Evolutionary conservation across 2,113 vertebrate genomes (phyloP), one percentile per base, ranked within the genome.

Genomic region (Eclectus roratus): DNA sequence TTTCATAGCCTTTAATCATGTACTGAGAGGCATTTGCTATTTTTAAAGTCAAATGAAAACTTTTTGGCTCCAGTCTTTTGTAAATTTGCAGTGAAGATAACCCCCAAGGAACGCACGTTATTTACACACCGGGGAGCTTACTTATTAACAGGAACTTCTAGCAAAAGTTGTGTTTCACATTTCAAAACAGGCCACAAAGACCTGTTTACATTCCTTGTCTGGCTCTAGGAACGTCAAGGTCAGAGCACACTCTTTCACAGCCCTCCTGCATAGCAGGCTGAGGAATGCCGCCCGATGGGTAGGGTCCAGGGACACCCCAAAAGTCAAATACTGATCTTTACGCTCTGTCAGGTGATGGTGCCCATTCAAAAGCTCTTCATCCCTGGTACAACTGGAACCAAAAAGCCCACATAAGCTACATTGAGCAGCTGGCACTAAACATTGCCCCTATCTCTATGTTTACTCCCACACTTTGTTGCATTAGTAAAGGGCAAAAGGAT

Each of bases 41-140:
- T 89, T 89, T 63, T 68, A 14, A 89, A 95, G 72, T 49, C 49
- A 94, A 64, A 76, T 16, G 1, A 86, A 89, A 91, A 69, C 27
- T n/a, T 74, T 43, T 41, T 43, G 37, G n/a, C 78, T 92, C 37
- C 29, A 37, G 44, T 41, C 65, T 93, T 93, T 7, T 60, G 63
- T 37, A 88, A 96, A 80, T 60, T 37, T 15, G 4, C 56, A 69
- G 65, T 1, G 3, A 85, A 92, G 88, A 81, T 76, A 95, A 92
- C 60, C 76, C n/a, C 37, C 50, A 43, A 86, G 88, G 93, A 96
- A 92, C 69, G 69, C 9, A 15, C 43, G 52, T 70, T 91, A 84
- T 91, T 93, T 84, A 73, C 77, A 89, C 86, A 85, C 53, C 27
- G 19, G 73, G 3, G 31, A 92, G 92, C 47, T 95, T 96, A 96